These are phyloP conservation scores for Selenia dentaria DNA, from an alignment of 2,888 invertebrate species.

Conservation along the genomic window DNA sequence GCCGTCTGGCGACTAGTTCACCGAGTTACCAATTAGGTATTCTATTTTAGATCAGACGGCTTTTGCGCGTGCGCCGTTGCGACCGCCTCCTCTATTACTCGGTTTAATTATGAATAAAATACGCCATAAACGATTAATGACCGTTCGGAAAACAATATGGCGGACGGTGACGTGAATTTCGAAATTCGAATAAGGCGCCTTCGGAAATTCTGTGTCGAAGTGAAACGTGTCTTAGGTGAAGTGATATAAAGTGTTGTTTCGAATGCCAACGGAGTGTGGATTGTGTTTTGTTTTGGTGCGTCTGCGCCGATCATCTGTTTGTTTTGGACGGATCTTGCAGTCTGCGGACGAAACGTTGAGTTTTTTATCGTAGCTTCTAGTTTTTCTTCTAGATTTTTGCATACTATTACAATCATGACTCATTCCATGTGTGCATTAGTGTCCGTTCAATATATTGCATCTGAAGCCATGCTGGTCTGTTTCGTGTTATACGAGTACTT, in stretches of 20 bases:
- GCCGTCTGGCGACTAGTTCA: constrained; percentile 58
- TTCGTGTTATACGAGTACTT: constrained; percentile 16
- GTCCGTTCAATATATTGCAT: constrained; percentile 4
- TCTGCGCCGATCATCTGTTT: constrained; percentile 37
- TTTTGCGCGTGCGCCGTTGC: constrained; percentile 48
- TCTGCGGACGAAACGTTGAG: constrained; percentile 18
- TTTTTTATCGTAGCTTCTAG: background rate
- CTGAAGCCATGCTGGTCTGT: constrained; percentile 15
- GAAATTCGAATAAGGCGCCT: constrained; percentile 15
- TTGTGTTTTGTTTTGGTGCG: constrained; percentile 48
- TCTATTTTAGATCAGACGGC: constrained; percentile 70
- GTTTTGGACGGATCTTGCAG: constrained; percentile 40
- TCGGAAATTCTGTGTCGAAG: constrained; percentile 5
- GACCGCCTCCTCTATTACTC: constrained; percentile 44
- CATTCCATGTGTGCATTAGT: background rate
- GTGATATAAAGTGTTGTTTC: constrained; percentile 34
- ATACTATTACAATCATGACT: constrained; percentile 1
- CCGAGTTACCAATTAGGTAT: constrained; percentile 61
- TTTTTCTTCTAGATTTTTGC: background rate
- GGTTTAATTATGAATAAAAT: constrained; percentile 51
- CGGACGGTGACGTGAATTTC: constrained; percentile 40
- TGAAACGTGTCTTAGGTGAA: constrained; percentile 36
- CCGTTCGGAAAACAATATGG: constrained; percentile 41
- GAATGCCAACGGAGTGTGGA: constrained; percentile 27
- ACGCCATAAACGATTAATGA: constrained; percentile 46